Evolutionary conservation across 2,888 invertebrate species (phyloP), one percentile per base, ranked within the genome.

Genomic region (Tachina lurida): DNA sequence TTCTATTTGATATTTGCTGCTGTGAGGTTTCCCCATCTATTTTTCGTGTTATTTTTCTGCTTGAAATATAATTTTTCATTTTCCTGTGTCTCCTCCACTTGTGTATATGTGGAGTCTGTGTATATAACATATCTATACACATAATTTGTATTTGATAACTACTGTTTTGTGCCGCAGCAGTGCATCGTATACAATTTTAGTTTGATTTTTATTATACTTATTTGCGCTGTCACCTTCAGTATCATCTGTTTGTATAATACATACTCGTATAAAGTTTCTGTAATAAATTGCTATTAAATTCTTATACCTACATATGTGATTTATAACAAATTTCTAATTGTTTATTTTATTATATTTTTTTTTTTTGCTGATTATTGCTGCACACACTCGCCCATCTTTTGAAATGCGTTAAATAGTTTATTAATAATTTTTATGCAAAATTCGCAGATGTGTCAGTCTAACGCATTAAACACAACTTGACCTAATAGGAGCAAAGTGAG

Each of bases 101-200:
- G 62, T 67, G 17, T 83, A 79, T 86, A 79, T 86, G 60, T 86
- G 86, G 86, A 83, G 82, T 83, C 86, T 86, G 79, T 83, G 60
- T 79, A 86, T 86, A 54, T 54, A 17, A 17, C 10, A 17, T 12
- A 79, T 71, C 62, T 78, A 85, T 79, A 81, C 54, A 81, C 77
- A 76, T n/a, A 62, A 62, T 54, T 58, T 70, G 17, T 67, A 68
- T 81, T 79, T 86, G 67, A 86, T 83, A 79, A 82, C 78, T 76
- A 45, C 58, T 84, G 49, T 68, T 84, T 86, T 79, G 56, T 87
- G 84, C 87, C 68, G 58, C 79, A 60, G n/a, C 67, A 54, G 54
- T 71, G 22, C 56, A 8, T 52, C 49, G 56, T 58, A 43, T n/a
- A 74, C 54, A 22, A 77, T 54, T 62, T 73, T 39, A 56, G 39